A percentile compares a stretch with the other conserved stretches of the same genome.
Evolutionary conservation across 1,140 invertebrate genomes (phyloP).

Genomic region (Lerema accius): DNA sequence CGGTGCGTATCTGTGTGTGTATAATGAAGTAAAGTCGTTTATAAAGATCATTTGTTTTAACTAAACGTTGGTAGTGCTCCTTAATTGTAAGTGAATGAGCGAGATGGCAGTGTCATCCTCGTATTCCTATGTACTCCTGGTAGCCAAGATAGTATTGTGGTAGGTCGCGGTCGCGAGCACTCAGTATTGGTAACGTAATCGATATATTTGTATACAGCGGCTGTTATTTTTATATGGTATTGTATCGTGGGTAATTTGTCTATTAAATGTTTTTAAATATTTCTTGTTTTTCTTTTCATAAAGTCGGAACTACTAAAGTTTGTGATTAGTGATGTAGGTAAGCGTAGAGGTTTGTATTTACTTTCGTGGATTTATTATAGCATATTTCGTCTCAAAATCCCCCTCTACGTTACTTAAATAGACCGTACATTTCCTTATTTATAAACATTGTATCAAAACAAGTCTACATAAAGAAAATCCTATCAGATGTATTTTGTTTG

Average conservation of each 20-base stretch:
- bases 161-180: conserved; percentile 15
- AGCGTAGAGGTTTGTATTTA: too few species aligned
- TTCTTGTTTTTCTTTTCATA: conserved; percentile 17
- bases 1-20: too few species aligned
- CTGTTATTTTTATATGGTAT: conserved; percentile 32
- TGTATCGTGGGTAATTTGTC: conserved; percentile 32
- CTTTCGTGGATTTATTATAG: too few species aligned
- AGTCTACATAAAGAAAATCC: too few species aligned
- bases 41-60: conserved; percentile 5
- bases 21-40: too few species aligned
- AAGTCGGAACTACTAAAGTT: too few species aligned
- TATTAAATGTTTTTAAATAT: conserved; percentile 44
- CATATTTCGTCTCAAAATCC: too few species aligned
- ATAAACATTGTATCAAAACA: too few species aligned
- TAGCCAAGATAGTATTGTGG: conserved; percentile 18
- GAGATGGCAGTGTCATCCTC: neutral
- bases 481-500: too few species aligned
- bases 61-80: conserved; percentile 2
- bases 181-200: conserved; percentile 27
- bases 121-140: conserved; percentile 14
- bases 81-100: conserved; percentile 12
- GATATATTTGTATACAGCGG: conserved; percentile 17
- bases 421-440: too few species aligned
- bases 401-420: too few species aligned
- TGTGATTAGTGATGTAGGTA: too few species aligned